Conservation (phyloP, 2,113 vertebrate genomes). For the Amphilophus citrinellus region DNA sequence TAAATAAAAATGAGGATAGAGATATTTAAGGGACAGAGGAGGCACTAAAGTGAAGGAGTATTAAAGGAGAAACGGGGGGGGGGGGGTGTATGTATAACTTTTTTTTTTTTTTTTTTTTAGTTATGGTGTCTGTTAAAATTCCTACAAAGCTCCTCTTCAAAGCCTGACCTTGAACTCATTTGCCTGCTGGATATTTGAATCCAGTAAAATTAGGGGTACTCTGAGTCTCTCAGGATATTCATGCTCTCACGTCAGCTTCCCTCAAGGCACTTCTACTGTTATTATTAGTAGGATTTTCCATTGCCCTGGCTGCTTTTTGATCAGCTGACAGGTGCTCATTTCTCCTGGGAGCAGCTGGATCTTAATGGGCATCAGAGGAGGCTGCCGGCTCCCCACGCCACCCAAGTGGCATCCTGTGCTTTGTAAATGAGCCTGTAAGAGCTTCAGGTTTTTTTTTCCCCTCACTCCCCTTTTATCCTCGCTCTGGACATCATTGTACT, state of each 20-base stretch:
- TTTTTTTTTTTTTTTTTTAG: not conserved
- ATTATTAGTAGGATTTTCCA: conserved; percentile 34
- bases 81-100: too few species aligned
- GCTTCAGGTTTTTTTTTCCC: not conserved
- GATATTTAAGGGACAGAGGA: conserved; percentile 9
- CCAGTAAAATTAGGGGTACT: conserved; percentile 13
- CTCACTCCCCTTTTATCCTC: not conserved
- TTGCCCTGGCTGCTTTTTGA: conserved; percentile 22
- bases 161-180: conserved; percentile 42
- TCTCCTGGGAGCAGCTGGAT: conserved; percentile 53
- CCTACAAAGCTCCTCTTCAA: not conserved
- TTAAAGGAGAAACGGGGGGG: not conserved
- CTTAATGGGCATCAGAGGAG: conserved; percentile 61
- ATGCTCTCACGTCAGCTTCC: not conserved
- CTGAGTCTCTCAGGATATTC: not conserved
- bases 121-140: conserved; percentile 18
- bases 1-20: conserved; percentile 31
- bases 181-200: conserved; percentile 31
- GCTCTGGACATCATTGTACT: conserved; percentile 29
- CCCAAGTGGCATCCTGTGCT: conserved; percentile 60
- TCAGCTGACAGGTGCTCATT: conserved; percentile 69
- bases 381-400: conserved; percentile 20
- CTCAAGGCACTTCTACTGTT: not conserved
- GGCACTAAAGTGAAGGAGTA: not conserved
- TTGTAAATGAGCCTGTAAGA: conserved; percentile 69